Percentiles rank a stretch among this genome's conserved stretches.
Evolutionary conservation across 2,113 vertebrate species (phyloP).

Genomic region (Ictidomys tridecemlineatus): DNA sequence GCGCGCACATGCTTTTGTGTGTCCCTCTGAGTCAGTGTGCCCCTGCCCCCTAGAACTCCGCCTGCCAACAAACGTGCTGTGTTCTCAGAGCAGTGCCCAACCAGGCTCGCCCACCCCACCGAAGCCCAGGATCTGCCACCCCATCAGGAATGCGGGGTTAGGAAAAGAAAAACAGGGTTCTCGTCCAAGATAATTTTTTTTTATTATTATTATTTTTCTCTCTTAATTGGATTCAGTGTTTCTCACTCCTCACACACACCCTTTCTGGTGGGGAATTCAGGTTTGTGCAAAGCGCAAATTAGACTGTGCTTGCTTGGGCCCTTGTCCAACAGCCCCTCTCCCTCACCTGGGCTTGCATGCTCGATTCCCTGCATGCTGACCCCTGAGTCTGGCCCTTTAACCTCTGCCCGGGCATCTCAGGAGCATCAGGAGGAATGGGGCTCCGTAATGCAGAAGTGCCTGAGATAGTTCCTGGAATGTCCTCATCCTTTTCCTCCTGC

Average conservation of each 20-base stretch:
- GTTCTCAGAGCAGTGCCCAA: slow-evolving; percentile 67
- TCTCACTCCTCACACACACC: slow-evolving; percentile 82
- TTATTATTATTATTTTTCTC: slow-evolving; percentile 86
- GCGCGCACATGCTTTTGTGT: not conserved
- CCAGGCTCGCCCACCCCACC: slow-evolving; percentile 44
- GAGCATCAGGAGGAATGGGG: not conserved
- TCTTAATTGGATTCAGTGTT: slow-evolving; percentile 85
- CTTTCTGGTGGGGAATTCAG: slow-evolving; percentile 80
- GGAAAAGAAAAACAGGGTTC: slow-evolving; percentile 84
- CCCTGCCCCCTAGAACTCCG: slow-evolving; percentile 34
- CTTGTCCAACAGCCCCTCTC: not conserved
- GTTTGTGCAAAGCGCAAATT: slow-evolving; percentile 74
- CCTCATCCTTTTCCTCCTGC: slow-evolving; percentile 6
- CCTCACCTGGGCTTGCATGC: not conserved
- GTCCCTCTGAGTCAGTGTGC: slow-evolving; percentile 50
- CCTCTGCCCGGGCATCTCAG: not conserved
- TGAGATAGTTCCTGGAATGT: slow-evolving; percentile 66
- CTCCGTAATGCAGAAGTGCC: not conserved
- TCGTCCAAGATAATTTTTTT: slow-evolving; percentile 86
- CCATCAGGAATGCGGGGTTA: slow-evolving; percentile 19
- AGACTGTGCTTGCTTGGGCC: not conserved
- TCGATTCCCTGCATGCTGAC: not conserved
- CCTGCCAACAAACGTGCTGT: slow-evolving; percentile 19
- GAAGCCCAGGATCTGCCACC: not conserved
- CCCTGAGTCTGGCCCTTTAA: slow-evolving; percentile 47